Base-by-base conservation (phyloP, 2,113 vertebrate species). In the Acanthochromis polyacanthus region DNA sequence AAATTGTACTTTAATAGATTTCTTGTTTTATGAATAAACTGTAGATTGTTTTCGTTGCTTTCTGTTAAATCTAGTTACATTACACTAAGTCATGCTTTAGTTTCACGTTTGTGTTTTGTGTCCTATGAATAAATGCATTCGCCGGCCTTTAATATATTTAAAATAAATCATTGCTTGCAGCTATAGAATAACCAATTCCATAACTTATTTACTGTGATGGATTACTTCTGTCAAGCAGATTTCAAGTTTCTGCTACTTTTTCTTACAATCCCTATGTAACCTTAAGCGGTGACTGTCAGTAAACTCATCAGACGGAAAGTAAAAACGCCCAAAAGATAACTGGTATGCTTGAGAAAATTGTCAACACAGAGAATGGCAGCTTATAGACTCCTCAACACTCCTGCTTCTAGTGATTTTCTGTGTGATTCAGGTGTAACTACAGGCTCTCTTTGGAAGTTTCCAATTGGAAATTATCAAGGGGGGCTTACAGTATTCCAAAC, bases 1-100 rank as follows among this genome's bases (percentile, higher is more conserved):
- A 36, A 36, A 30, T 30, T 36, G 1, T n/a, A 28, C 16, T 32
- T 62, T 25, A 61, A 40, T 61, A 28, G 70, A 28, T 45, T 79
- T 53, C 45, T 45, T 59, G 17, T 40, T 36, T 55, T 46, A 20
- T 52, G 67, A 66, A 66, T 65, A 22, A 72, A 65, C 17, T 32
- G 22, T 22, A 65, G 53, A 58, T 76, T 60, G 66, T 71, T 71
- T 58, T 53, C 1, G 1, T 38, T 56, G 28, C 38, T 53, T n/a
- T 28, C 45, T 40, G 25, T 67, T 25, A 19, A 68, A 68, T 30
- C 20, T 43, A 68, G 51, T 50, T 25, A 10, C 50, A 28, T 30
- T n/a, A 57, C 20, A 53, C 23, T 23, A 50, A 48, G 20, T 57
- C 36, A 19, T 45, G 36, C 46, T 45, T 43, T 23, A 4, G 22